Evolutionary conservation across 2,888 invertebrate species (phyloP), one percentile per base, ranked within the genome.

Genomic region (Lasius platythorax): DNA sequence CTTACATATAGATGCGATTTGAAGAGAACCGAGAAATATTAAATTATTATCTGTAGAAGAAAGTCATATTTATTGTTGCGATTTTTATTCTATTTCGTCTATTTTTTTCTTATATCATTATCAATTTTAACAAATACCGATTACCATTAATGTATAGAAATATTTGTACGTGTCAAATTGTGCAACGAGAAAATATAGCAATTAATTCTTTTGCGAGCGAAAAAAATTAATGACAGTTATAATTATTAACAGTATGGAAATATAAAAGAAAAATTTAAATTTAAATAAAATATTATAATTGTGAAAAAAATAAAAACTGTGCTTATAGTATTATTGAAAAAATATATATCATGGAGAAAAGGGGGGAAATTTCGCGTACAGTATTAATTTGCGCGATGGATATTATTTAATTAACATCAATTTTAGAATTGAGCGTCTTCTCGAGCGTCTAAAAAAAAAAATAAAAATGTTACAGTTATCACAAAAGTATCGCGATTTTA

Each of bases 401-500:
- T 28, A 46, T 73, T 61, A 79, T 58, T 43, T 33, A 43, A 33
- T 46, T 79, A 79, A 79, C 37, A 33, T 23, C 43, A 70, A 72
- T 58, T 12, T 61, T 18, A 46, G 30, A 18, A 46, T 61, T 43
- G 40, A 78, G 11, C 23, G 23, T 8, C n/a, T 43, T 30, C 15
- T 61, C 58, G 46, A 46, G 58, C 28, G 43, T 23, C 61, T 58
- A 23, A 23, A 23, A 23, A 23, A 23, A 70, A 37, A 61, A 70
- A 46, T 28, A 33, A 33, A 33, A 33, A 23, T 43, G 15, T 72
- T 79, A 72, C 37, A 61, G 43, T 79, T 73, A 73, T 50, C 61
- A 72, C 46, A 72, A 73, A 72, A 73, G 33, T 79, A 58, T 73
- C 12, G 61, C 61, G 46, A 79, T 72, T 79, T 72, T 73, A 46